phyloP scores from a whole-genome alignment of 2,797 vertebrate species.

The Anolis apletophallus region DNA sequence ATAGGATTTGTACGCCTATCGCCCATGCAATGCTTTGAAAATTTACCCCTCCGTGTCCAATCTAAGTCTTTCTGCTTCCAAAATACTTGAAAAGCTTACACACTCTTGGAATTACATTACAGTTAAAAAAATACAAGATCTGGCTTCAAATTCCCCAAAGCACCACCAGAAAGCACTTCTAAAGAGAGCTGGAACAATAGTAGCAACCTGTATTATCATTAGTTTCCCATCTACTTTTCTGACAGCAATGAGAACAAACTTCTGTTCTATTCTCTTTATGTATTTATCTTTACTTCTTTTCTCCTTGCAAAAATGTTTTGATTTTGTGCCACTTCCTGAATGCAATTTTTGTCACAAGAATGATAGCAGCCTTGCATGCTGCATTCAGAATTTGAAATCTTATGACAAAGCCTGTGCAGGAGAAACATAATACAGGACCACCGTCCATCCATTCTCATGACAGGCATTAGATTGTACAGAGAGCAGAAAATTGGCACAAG shows the following conservation, averaged over 20 bases:
- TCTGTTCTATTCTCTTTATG: slow-evolving; percentile 24
- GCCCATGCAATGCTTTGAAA: slow-evolving; percentile 67
- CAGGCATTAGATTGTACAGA: slow-evolving; percentile 69
- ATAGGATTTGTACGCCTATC: slow-evolving; percentile 72
- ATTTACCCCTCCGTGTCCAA: slow-evolving; percentile 65
- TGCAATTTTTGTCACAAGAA: slow-evolving; percentile 54
- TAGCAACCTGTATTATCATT: neutral
- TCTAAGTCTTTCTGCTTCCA: slow-evolving; percentile 54
- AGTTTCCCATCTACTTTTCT: neutral
- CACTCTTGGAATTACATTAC: slow-evolving; percentile 34
- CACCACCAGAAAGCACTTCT: slow-evolving; percentile 11
- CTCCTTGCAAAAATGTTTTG: slow-evolving; percentile 57
- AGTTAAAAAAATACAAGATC: neutral
- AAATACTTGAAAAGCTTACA: slow-evolving; percentile 60
- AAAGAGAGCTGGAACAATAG: slow-evolving; percentile 32
- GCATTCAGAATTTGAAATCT: slow-evolving; percentile 70
- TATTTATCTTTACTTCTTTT: slow-evolving; percentile 26
- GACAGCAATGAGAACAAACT: neutral
- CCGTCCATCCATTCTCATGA: slow-evolving; percentile 77
- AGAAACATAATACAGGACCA: slow-evolving; percentile 60
- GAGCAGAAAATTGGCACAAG: slow-evolving; percentile 65
- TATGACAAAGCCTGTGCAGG: slow-evolving; percentile 68
- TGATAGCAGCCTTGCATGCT: slow-evolving; percentile 62
- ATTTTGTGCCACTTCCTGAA: slow-evolving; percentile 61
- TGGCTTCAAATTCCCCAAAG: slow-evolving; percentile 23